These are phyloP conservation scores for Oryzaephilus surinamensis DNA, from an alignment of 1,140 invertebrate genomes.

Conservation along the genomic window DNA sequence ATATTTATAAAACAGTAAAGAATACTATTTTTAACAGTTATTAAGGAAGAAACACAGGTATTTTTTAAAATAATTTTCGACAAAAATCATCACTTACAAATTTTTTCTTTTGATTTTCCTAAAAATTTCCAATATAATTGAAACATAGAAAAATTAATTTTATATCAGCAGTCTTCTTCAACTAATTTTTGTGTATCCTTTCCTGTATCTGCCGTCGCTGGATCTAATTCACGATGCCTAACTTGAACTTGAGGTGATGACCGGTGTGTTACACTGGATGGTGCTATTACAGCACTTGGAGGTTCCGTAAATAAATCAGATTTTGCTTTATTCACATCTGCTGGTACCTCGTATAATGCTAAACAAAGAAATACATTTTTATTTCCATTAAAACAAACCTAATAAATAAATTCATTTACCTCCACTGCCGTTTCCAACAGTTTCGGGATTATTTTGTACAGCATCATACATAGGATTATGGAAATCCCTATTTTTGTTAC, in stretches of 20 bases:
- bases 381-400: not conserved
- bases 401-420: constrained; percentile 30
- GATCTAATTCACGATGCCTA: constrained; percentile 68
- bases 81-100: no score
- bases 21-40: no score
- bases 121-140: constrained; percentile 17
- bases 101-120: constrained; percentile 13
- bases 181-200: constrained; percentile 78
- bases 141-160: constrained; percentile 9
- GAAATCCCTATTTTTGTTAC: constrained; percentile 75
- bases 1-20: no score
- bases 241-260: constrained; percentile 62
- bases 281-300: constrained; percentile 61
- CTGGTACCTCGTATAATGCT: constrained; percentile 68
- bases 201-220: constrained; percentile 71
- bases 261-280: constrained; percentile 68
- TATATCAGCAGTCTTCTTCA: constrained; percentile 60
- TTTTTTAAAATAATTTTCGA: no score
- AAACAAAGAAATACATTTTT: constrained; percentile 10
- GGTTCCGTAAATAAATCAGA: constrained; percentile 42
- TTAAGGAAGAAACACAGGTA: no score
- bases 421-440: constrained; percentile 46
- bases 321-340: constrained; percentile 58
- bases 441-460: constrained; percentile 46
- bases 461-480: constrained; percentile 95